Base-by-base conservation (phyloP, 2,797 vertebrate species). In the Chaetophractus vellerosus region DNA sequence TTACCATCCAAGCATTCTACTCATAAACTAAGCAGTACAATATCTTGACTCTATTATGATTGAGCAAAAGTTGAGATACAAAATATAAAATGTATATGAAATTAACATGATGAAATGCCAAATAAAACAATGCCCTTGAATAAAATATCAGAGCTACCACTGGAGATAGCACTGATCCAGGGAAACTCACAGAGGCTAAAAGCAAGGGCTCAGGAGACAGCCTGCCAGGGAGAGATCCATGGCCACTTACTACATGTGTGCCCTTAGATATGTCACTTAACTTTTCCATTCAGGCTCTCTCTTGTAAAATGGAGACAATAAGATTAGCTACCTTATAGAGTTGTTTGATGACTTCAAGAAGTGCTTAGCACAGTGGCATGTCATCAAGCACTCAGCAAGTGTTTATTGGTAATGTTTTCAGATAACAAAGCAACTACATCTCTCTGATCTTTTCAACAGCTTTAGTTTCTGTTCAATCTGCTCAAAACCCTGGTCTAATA, bases 21-120 rank as follows among this genome's bases (percentile, higher is more conserved):
- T 91, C 57, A 80, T 38, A 93, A 80, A 92, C 16, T 12, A 59
- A 59, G 63, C 45, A 45, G 16, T 9, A 88, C 64, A 82, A 14
- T 89, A 94, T 74, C 89, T 89, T 93, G 41, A 96, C 82, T 78
- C 12, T 41, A 63, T 69, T 87, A 84, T n/a, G 79, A 92, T 69
- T 83, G 90, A 55, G 36, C 57, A 93, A 85, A 8, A 95, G 68
- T 87, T 83, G 31, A 69, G 38, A 26, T 2, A 81, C 28, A 82
- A 64, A 71, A 16, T 36, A 23, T 80, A 33, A 85, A 92, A 63
- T 78, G 15, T 63, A 4, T 85, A 94, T 88, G 28, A 81, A 74
- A 79, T 57, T 9, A 41, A 81, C 57, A 72, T 9, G 36, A 75
- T 28, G 6, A 14, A 86, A 72, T 69, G 82, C 9, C n/a, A 71